Evolutionary conservation across 2,113 vertebrate species (phyloP).

Genomic region (Mirza zaza): DNA sequence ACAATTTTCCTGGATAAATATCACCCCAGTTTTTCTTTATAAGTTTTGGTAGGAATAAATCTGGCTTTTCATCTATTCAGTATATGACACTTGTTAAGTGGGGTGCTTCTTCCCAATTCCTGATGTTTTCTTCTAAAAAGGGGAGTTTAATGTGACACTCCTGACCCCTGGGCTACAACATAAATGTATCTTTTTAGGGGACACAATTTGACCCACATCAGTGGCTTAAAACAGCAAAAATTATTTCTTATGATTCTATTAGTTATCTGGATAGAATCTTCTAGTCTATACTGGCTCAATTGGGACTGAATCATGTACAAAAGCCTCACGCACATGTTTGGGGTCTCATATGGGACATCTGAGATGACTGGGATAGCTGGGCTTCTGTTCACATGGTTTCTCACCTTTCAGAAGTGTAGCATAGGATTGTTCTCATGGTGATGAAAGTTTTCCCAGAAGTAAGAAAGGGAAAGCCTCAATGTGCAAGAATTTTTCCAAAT

Average conservation of each 20-base stretch:
- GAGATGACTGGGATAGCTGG: not conserved
- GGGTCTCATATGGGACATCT: not conserved
- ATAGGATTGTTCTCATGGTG: not conserved
- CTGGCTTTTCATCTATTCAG: not conserved
- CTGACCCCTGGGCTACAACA: not conserved
- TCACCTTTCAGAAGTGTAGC: not conserved
- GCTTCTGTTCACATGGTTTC: not conserved
- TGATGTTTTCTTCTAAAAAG: not conserved
- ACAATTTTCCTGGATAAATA: conserved; percentile 72
- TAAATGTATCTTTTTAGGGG: not conserved
- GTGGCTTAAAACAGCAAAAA: not conserved
- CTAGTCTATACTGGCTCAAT: not conserved
- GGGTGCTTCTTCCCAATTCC: not conserved
- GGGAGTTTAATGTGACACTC: not conserved
- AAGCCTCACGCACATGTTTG: not conserved
- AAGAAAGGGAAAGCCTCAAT: not conserved
- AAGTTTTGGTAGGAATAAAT: conserved; percentile 48
- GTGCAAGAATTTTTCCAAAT: not conserved
- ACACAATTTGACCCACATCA: not conserved
- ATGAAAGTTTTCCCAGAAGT: not conserved
- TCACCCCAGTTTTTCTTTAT: conserved; percentile 62
- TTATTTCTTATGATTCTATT: not conserved
- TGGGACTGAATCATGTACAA: not conserved
- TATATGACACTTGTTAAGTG: not conserved
- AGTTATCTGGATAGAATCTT: not conserved